Evolutionary conservation across 2,797 vertebrate species (phyloP), one percentile per base, ranked within the genome.

Genomic region (Pseudochromis fuscus): DNA sequence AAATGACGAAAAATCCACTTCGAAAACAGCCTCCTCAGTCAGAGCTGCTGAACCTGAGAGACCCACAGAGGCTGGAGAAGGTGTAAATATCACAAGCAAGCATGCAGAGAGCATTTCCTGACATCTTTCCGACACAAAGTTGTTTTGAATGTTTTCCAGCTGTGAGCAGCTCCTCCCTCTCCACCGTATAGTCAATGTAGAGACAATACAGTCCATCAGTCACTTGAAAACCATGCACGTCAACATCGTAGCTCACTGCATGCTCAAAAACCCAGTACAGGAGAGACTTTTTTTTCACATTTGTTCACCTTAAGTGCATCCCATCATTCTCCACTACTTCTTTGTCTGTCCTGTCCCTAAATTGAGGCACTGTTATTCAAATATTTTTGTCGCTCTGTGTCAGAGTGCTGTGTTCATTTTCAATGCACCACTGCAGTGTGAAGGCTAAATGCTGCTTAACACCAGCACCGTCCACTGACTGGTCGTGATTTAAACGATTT

Each of bases 231-330:
- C 33, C 42, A 52, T 66, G 48, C 37, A 25, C 15, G 13, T 8
- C n/a, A 46, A 46, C 27, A 9, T 50, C 15, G 23, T 58, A 28
- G 19, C 18, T 21, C 45, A 15, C 45, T 30, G 31, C 16, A 5
- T 42, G n/a, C 38, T 61, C 48, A 40, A 5, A 45, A 35, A 21
- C 38, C 37, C 48, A 61, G 21, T 24, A 69, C 24, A n/a, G 53
- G n/a, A n/a, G n/a, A n/a, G n/a, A n/a, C n/a, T 33, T 33, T 24
- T 37, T 53, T 53, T 15, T 53, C 24, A 38, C 18, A 38, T 71
- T 60, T 66, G 30, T 61, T 72, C 44, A 35, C 19, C 28, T 30
- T 15, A 19, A 72, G 35, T 61, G 44, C 42, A 38, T 61, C 21
- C 12, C 21, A 21, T 44, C 45, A 37, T 28, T 48, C 15, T 31